Percentiles rank a stretch among this genome's conserved stretches.
Evolutionary conservation across 1,140 invertebrate genomes (phyloP).

Genomic region (Liolophura sinensis): DNA sequence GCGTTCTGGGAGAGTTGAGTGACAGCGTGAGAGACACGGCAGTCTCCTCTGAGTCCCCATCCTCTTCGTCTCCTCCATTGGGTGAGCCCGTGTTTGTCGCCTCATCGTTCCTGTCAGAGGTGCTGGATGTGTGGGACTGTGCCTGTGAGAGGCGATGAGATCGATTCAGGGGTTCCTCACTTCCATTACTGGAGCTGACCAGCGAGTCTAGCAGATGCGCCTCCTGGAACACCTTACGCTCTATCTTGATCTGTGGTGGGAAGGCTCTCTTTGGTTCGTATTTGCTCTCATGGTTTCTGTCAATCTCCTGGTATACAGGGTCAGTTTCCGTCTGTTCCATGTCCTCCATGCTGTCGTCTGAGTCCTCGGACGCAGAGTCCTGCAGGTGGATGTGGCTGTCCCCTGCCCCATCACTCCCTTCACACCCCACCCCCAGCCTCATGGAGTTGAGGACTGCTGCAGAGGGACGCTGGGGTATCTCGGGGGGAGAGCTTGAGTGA

Average conservation of each 20-base stretch:
- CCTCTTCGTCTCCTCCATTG: slow-evolving; percentile 18
- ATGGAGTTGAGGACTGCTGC: not conserved
- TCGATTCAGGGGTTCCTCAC: slow-evolving; percentile 37
- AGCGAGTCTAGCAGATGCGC: slow-evolving; percentile 33
- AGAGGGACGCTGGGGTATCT: slow-evolving; percentile 6
- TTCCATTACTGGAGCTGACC: slow-evolving; percentile 45
- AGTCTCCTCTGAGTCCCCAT: slow-evolving; percentile 6
- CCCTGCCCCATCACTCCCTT: not conserved
- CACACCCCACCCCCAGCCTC: slow-evolving; percentile 1
- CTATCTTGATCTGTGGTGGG: slow-evolving; percentile 53
- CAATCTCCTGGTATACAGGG: slow-evolving; percentile 41
- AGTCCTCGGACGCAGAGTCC: not conserved
- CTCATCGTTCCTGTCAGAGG: slow-evolving; percentile 5
- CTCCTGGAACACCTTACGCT: slow-evolving; percentile 53
- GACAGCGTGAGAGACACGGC: not conserved
- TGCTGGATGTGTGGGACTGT: slow-evolving; percentile 5
- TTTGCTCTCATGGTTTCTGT: slow-evolving; percentile 49
- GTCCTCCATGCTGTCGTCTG: slow-evolving; percentile 35
- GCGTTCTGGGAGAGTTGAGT: slow-evolving; percentile 50
- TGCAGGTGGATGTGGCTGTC: not conserved
- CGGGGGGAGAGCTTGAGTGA: not conserved
- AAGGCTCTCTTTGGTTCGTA: slow-evolving; percentile 40
- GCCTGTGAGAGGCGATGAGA: slow-evolving; percentile 9
- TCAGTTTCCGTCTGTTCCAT: slow-evolving; percentile 40
- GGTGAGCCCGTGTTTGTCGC: slow-evolving; percentile 5